Evolutionary conservation across 2,113 vertebrate genomes (phyloP), one percentile per base, ranked within the genome.

Genomic region (Morphnarchus princeps): DNA sequence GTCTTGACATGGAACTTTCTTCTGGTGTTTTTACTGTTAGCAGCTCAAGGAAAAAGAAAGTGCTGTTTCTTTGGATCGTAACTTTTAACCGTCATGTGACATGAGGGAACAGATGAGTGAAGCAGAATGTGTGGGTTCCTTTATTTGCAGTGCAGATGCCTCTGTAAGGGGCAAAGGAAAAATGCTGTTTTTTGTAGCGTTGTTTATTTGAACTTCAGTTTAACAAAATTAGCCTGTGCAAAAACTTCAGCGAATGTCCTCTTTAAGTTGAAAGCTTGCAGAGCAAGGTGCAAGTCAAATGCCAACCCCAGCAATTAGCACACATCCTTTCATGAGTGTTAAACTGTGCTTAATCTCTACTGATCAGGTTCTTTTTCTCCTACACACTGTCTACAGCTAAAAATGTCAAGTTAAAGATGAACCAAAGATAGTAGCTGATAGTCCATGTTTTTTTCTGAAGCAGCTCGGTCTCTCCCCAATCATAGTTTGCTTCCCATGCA

Each of bases 161-260:
- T 94, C 57, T 61, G 9, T 74, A 71, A 79, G 70, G 73, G 73
- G 43, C 66, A 43, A 82, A 91, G 77, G 81, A 52, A 85, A 74
- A 91, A 73, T 0, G 8, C 42, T 34, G 79, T 28, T 79, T 80
- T 82, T 84, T 76, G 38, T 92, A 57, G 36, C 6, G 6, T 40
- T 95, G 74, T 92, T 96, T 95, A 52, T 82, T 83, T 70, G 83
- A 90, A 86, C 38, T 88, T 83, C 76, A 92, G 20, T 89, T 94
- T 77, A 81, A 90, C 91, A 79, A 78, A 97, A 91, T 92, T 42
- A 93, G 69, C 45, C 54, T 82, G 70, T 62, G 74, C 65, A 69
- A 61, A 95, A 95, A 69, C 73, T 82, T 82, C 43, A 76, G 31
- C 3, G 6, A 84, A 79, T 22, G 13, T 80, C 52, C 36, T 91